Evolutionary conservation across 2,888 invertebrate species (phyloP).

Genomic region (Phyllotreta cruciferae): DNA sequence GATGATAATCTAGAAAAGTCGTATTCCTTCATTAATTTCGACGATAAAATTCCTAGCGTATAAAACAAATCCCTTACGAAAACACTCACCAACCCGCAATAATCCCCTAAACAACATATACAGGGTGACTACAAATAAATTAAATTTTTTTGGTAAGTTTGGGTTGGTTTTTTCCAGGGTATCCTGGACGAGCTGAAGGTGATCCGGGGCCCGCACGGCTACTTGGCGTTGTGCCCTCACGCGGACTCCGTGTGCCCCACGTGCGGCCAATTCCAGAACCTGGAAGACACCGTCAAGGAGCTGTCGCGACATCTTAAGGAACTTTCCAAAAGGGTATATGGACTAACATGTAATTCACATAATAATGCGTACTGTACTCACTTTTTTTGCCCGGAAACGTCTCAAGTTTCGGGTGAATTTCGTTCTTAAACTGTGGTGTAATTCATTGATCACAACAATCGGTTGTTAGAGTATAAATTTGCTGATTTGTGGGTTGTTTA

Average conservation of each 20-base stretch:
- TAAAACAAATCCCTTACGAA: too few relatives aligned
- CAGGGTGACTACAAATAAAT: neutral
- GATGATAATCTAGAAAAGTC: too few relatives aligned
- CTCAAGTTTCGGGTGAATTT: too few relatives aligned
- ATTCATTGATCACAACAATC: too few relatives aligned
- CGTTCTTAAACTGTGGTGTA: too few relatives aligned
- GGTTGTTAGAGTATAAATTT: slow-evolving; percentile 35
- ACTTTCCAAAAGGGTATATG: slow-evolving; percentile 82
- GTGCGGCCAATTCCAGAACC: slow-evolving; percentile 85
- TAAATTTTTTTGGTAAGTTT: neutral
- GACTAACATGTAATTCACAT: slow-evolving; percentile 59
- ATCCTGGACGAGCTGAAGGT: slow-evolving; percentile 87
- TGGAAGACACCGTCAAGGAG: slow-evolving; percentile 83
- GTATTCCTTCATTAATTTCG: too few relatives aligned
- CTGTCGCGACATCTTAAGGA: slow-evolving; percentile 82
- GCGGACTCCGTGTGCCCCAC: slow-evolving; percentile 88
- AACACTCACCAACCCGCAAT: too few relatives aligned
- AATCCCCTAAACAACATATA: too few relatives aligned
- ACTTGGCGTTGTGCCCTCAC: slow-evolving; percentile 85
- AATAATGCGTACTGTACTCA: slow-evolving; percentile 55
- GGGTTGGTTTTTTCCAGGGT: slow-evolving; percentile 67
- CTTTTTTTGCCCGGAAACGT: too few relatives aligned
- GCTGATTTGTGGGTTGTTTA: slow-evolving; percentile 56
- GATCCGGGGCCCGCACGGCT: slow-evolving; percentile 85
- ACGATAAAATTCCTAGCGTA: too few relatives aligned